A percentile compares a stretch with the other conserved stretches of the same genome.
phyloP scores from a whole-genome alignment of 2,797 vertebrate species.

The Siniperca undulata region DNA sequence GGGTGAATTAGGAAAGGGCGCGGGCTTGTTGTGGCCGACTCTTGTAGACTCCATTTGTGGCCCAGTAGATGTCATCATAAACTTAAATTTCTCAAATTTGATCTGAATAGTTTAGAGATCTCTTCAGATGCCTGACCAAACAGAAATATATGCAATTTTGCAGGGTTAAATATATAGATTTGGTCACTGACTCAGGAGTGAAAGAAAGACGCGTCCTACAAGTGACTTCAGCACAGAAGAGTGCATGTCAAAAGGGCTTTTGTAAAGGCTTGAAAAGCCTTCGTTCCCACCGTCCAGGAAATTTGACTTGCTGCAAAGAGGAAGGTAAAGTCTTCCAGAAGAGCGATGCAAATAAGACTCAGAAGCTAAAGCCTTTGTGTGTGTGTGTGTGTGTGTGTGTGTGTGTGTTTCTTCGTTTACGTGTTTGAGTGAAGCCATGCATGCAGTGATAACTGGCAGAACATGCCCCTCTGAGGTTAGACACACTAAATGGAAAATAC shows the following conservation, averaged over 20 bases:
- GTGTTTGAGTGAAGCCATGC: slow-evolving; percentile 35
- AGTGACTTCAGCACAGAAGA: slow-evolving; percentile 1
- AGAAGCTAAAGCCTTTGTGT: slow-evolving; percentile 27
- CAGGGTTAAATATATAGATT: no score
- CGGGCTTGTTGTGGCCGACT: no score
- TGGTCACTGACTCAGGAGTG: no score
- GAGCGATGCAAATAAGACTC: slow-evolving; percentile 53
- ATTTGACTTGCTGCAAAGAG: slow-evolving; percentile 51
- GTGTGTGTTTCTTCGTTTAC: background rate
- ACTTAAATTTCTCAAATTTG: no score
- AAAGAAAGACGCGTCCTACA: no score
- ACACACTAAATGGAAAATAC: slow-evolving; percentile 67
- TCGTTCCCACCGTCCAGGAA: slow-evolving; percentile 41
- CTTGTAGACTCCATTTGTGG: no score
- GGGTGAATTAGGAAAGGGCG: no score
- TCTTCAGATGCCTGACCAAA: no score
- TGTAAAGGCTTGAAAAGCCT: slow-evolving; percentile 22
- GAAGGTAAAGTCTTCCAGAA: slow-evolving; percentile 47
- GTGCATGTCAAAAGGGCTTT: slow-evolving; percentile 42
- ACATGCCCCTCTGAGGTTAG: slow-evolving; percentile 64
- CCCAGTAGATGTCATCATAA: no score
- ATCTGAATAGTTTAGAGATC: no score
- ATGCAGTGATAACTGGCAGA: slow-evolving; percentile 58
- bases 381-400: slow-evolving; percentile 19
- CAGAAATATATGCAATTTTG: no score